Evolutionary conservation across 2,797 vertebrate genomes (phyloP).

Genomic region (Muraenolepis orangiensis): DNA sequence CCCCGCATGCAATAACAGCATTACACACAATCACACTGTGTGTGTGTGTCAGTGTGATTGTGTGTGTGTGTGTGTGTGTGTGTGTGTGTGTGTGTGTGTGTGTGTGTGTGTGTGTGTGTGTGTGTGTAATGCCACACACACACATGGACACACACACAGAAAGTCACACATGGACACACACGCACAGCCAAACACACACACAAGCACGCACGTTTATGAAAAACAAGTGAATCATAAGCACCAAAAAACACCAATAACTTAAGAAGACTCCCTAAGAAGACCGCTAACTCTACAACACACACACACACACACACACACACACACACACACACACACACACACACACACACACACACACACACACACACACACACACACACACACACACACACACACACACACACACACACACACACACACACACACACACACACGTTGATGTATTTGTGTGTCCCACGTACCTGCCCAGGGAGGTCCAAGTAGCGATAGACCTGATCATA

Average conservation of each 20-base stretch:
- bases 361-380: slow-evolving; percentile 36
- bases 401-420: slow-evolving; percentile 47
- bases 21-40: too few species aligned
- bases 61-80: too few species aligned
- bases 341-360: slow-evolving; percentile 43
- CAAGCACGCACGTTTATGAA: not conserved
- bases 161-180: slow-evolving; percentile 3
- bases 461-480: slow-evolving; percentile 81
- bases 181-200: not conserved
- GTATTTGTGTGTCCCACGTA: slow-evolving; percentile 67
- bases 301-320: slow-evolving; percentile 43
- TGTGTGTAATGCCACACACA: too few species aligned
- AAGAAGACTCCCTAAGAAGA: not conserved
- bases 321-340: slow-evolving; percentile 46
- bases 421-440: slow-evolving; percentile 15
- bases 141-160: slow-evolving; percentile 3
- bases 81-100: too few species aligned
- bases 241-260: not conserved
- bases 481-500: slow-evolving; percentile 82
- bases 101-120: too few species aligned
- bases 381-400: slow-evolving; percentile 34
- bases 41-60: too few species aligned
- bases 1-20: not conserved
- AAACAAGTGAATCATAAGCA: not conserved
- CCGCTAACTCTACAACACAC: slow-evolving; percentile 5